Evolutionary conservation across 1,140 invertebrate genomes (phyloP).

Genomic region (Zaprionus capensis): DNA sequence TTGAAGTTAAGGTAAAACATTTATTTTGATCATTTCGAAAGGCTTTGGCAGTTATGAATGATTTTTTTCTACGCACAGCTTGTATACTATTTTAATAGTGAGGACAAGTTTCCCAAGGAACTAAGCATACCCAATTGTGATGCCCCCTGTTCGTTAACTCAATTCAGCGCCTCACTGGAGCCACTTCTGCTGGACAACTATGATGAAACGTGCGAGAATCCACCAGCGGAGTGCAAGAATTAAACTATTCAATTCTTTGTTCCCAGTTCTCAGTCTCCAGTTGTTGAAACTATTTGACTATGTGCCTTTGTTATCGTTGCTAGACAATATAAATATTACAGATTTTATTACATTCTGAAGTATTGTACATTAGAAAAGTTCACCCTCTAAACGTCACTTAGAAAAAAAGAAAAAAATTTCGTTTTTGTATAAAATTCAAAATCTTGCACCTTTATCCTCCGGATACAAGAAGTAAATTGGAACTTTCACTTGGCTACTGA

Average conservation of each 20-base stretch:
- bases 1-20: slow-evolving; percentile 84
- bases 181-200: slow-evolving; percentile 85
- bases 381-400: slow-evolving; percentile 9
- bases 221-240: slow-evolving; percentile 68
- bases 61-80: slow-evolving; percentile 41
- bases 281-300: slow-evolving; percentile 34
- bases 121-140: slow-evolving; percentile 85
- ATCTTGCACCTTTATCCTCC: slow-evolving; percentile 92
- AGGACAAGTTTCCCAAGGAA: slow-evolving; percentile 82
- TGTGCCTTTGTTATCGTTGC: slow-evolving; percentile 25
- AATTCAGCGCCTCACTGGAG: slow-evolving; percentile 83
- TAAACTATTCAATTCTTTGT: slow-evolving; percentile 45
- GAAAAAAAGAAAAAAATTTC: background rate
- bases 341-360: slow-evolving; percentile 5
- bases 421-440: slow-evolving; percentile 84
- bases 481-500: slow-evolving; percentile 88
- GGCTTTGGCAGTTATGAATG: slow-evolving; percentile 13
- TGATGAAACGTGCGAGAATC: slow-evolving; percentile 85
- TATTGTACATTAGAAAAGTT: background rate
- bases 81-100: slow-evolving; percentile 83
- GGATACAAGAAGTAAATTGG: slow-evolving; percentile 94
- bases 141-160: slow-evolving; percentile 84
- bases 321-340: slow-evolving; percentile 26
- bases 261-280: background rate
- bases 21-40: too few species aligned